phyloP scores from a whole-genome alignment of 1,140 invertebrate genomes.

The Cyphomyrmex costatus region DNA sequence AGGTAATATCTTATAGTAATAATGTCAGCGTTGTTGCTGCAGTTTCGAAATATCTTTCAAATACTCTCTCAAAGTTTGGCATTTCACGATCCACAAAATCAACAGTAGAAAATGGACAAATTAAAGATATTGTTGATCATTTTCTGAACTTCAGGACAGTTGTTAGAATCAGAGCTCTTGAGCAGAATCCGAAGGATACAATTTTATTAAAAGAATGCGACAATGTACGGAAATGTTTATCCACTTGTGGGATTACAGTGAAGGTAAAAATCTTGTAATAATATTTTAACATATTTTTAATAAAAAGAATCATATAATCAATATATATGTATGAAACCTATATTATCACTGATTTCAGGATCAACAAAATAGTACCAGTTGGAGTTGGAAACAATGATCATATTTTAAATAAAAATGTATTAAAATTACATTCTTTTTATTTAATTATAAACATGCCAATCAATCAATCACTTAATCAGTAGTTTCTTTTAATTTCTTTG shows the following conservation, averaged over 20 bases:
- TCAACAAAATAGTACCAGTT: slow-evolving; percentile 87
- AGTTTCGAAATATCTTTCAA: slow-evolving; percentile 82
- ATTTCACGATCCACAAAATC: slow-evolving; percentile 66
- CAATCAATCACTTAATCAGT: slow-evolving; percentile 21
- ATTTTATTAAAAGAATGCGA: slow-evolving; percentile 91
- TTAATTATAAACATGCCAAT: not conserved
- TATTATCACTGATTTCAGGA: slow-evolving; percentile 83
- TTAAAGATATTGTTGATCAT: slow-evolving; percentile 87
- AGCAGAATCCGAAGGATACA: slow-evolving; percentile 86
- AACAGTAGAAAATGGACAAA: slow-evolving; percentile 60
- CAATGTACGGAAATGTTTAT: slow-evolving; percentile 89
- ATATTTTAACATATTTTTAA: not conserved
- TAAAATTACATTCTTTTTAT: slow-evolving; percentile 20
- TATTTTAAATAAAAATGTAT: slow-evolving; percentile 50
- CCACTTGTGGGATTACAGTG: slow-evolving; percentile 89
- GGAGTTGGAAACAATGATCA: slow-evolving; percentile 81
- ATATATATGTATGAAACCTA: not conserved
- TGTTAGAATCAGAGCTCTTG: slow-evolving; percentile 87
- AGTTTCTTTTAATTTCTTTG: slow-evolving; percentile 75
- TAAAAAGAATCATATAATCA: no score
- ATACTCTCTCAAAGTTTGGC: slow-evolving; percentile 77
- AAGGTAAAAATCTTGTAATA: slow-evolving; percentile 76
- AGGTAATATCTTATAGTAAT: slow-evolving; percentile 62
- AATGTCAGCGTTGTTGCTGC: slow-evolving; percentile 79
- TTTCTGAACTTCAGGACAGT: slow-evolving; percentile 89